Base-by-base conservation (phyloP, 2,113 vertebrate species). In the Copsychus sechellarum region DNA sequence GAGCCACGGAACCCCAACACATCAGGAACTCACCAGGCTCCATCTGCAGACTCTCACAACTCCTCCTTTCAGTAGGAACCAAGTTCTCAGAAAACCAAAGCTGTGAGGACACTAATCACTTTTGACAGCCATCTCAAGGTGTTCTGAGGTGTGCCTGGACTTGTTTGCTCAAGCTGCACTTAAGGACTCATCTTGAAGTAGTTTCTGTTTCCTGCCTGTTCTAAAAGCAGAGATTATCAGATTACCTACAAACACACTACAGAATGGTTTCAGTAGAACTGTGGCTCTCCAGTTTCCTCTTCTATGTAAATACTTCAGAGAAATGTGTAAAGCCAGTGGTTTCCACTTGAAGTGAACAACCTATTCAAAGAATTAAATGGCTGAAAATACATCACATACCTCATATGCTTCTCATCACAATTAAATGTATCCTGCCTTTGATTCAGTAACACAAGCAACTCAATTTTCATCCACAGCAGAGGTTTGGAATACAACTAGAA, bases 1-100 rank as follows among this genome's bases (percentile, higher is more conserved):
- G 12, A 31, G 24, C 36, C 6, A 0, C 0, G 0, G 0, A 24
- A 43, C 6, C 81, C 47, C 16, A 25, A 5, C 1, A 28, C 31
- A 14, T 1, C 19, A 11, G 38, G 33, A 4, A 48, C 69, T 80
- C 14, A 43, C 42, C 47, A 70, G 50, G 21, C 6, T 10, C 3
- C 25, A 22, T 1, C 16, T 71, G 54, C 81, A 89, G 24, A 5
- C 45, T 40, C 40, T 34, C 23, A 28, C 51, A 64, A 17, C 33
- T 81, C 31, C n/a, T 19, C 64, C 7, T 26, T n/a, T 48, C 73
- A 76, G 12, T 2, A 24, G 31, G 22, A 79, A 17, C 18, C 14
- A 31, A 34, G 6, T 12, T 74, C 57, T 76, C 69, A 28, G 25
- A 26, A 78, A 70, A 62, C 6, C 14, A 33, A 47, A 81, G 71